Percentiles rank a stretch among this genome's conserved stretches.
phyloP scores from a whole-genome alignment of 2,797 vertebrate species.

The Pachyuromys duprasi region DNA sequence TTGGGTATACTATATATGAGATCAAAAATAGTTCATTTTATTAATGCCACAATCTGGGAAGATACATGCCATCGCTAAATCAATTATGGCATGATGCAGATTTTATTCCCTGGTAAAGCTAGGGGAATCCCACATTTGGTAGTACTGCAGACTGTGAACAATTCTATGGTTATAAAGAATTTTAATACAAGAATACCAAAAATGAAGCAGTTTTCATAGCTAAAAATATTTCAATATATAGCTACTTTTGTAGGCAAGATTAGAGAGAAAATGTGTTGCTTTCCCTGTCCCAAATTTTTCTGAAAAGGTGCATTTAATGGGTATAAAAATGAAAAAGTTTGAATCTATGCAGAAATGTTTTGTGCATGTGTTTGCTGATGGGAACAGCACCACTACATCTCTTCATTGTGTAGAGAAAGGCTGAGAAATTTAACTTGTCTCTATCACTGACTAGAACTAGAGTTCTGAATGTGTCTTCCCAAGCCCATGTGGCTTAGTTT shows the following conservation, averaged over 20 bases:
- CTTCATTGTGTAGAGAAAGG: not conserved
- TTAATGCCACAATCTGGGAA: slow-evolving; percentile 33
- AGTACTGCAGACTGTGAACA: slow-evolving; percentile 51
- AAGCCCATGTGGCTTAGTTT: not conserved
- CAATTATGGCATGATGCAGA: slow-evolving; percentile 60
- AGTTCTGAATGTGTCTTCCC: not conserved
- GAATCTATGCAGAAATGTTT: not conserved
- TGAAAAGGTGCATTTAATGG: slow-evolving; percentile 8
- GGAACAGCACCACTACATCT: not conserved
- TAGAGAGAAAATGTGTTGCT: not conserved
- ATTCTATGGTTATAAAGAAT: slow-evolving; percentile 60
- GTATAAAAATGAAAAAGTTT: slow-evolving; percentile 42
- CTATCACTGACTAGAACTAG: not conserved
- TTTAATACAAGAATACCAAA: slow-evolving; percentile 56
- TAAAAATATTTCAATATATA: slow-evolving; percentile 38
- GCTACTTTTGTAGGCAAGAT: slow-evolving; percentile 31
- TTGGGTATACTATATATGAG: not conserved
- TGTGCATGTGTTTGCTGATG: not conserved
- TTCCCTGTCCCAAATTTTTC: not conserved
- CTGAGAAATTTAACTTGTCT: not conserved
- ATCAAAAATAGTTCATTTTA: slow-evolving; percentile 33
- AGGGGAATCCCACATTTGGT: slow-evolving; percentile 36
- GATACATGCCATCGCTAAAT: slow-evolving; percentile 60
- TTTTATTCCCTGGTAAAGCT: slow-evolving; percentile 55
- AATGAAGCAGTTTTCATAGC: slow-evolving; percentile 41